Conservation (phyloP, 1,140 invertebrate genomes). For the Drosophila takahashii region DNA sequence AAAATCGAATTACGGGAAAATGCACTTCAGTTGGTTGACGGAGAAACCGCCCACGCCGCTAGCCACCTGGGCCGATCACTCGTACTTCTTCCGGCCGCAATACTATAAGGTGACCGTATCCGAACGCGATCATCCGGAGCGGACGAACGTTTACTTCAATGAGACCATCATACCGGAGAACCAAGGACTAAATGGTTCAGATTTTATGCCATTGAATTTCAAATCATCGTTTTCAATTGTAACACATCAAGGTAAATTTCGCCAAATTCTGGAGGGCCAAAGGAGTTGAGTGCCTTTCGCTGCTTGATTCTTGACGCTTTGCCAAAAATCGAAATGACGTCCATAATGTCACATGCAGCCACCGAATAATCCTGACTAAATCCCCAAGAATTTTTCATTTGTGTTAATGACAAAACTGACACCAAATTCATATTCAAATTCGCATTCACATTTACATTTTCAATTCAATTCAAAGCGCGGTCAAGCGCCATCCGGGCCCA, state of each 20-base stretch:
- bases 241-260: constrained; percentile 87
- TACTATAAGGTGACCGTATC: constrained; percentile 87
- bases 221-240: constrained; percentile 87
- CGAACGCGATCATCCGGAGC: constrained; percentile 86
- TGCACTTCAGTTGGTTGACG: constrained; percentile 83
- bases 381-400: constrained; percentile 67
- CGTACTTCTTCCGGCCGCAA: constrained; percentile 82
- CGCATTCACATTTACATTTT: constrained; percentile 34
- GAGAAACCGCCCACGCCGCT: constrained; percentile 73
- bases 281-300: background rate
- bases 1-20: constrained; percentile 59
- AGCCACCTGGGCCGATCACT: constrained; percentile 85
- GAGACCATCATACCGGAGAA: constrained; percentile 84
- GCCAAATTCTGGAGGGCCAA: constrained; percentile 2
- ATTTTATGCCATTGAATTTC: constrained; percentile 87
- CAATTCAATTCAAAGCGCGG: constrained; percentile 25
- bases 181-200: constrained; percentile 81
- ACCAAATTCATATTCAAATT: constrained; percentile 56
- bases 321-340: constrained; percentile 63
- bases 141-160: constrained; percentile 86
- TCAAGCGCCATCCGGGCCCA: constrained; percentile 40
- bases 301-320: constrained; percentile 47
- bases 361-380: constrained; percentile 60
- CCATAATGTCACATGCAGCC: constrained; percentile 41
- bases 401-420: constrained; percentile 76